phyloP scores from a whole-genome alignment of 2,113 vertebrate species.

The Rana temporaria region DNA sequence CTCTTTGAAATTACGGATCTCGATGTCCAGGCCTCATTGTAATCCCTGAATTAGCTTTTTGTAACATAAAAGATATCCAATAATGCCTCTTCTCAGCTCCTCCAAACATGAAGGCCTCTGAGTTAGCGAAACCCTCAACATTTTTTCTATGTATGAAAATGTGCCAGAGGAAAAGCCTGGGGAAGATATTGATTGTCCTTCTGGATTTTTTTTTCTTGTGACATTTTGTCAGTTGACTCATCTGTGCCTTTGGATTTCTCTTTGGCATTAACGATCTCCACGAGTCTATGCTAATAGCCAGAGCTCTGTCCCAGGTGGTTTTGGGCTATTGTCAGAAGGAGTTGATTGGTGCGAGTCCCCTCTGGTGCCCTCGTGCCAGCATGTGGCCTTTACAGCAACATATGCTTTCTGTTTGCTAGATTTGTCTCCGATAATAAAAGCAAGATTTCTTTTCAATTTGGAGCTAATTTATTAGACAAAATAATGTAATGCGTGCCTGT shows the following conservation, averaged over 20 bases:
- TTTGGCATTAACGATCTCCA: slow-evolving; percentile 66
- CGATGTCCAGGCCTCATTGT: slow-evolving; percentile 61
- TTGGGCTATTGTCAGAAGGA: slow-evolving; percentile 65
- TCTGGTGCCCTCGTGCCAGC: slow-evolving; percentile 63
- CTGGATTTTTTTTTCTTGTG: slow-evolving; percentile 58
- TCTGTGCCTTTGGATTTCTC: slow-evolving; percentile 63
- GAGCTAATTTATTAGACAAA: slow-evolving; percentile 69
- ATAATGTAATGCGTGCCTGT: slow-evolving; percentile 61
- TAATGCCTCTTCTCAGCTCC: slow-evolving; percentile 40
- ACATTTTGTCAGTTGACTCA: slow-evolving; percentile 66
- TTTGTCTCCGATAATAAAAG: slow-evolving; percentile 75
- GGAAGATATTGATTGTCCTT: slow-evolving; percentile 61
- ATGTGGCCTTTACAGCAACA: slow-evolving; percentile 66
- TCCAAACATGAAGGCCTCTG: slow-evolving; percentile 13
- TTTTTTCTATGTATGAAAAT: slow-evolving; percentile 47
- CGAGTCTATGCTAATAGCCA: slow-evolving; percentile 68
- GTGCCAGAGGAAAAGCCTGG: slow-evolving; percentile 27
- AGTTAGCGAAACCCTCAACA: slow-evolving; percentile 41
- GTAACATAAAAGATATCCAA: slow-evolving; percentile 64
- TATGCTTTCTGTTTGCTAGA: slow-evolving; percentile 69
- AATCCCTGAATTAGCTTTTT: slow-evolving; percentile 52
- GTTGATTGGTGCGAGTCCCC: slow-evolving; percentile 69
- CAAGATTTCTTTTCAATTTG: slow-evolving; percentile 74
- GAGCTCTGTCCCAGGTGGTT: slow-evolving; percentile 62
- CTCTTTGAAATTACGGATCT: slow-evolving; percentile 65